Percentiles rank a stretch among this genome's conserved stretches.
phyloP scores from a whole-genome alignment of 2,888 invertebrate genomes.

The Sylvicola fuscatus region DNA sequence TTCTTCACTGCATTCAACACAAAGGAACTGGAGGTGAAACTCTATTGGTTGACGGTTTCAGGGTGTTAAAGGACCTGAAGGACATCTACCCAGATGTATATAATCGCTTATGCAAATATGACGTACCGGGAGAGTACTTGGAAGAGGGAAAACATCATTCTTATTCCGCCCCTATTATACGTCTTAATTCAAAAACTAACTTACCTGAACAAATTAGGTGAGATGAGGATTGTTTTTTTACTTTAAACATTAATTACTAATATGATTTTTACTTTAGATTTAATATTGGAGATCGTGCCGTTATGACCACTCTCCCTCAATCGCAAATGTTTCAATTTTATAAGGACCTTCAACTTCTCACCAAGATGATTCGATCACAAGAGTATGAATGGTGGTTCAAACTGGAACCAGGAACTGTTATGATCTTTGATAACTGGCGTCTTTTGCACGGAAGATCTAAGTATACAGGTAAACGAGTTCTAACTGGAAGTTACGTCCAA shows the following conservation, averaged over 20 bases:
- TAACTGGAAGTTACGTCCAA: slow-evolving; percentile 52
- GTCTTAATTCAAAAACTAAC: slow-evolving; percentile 29
- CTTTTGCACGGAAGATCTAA: slow-evolving; percentile 50
- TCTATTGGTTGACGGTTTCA: slow-evolving; percentile 52
- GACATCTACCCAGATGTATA: slow-evolving; percentile 32
- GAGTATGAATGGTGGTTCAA: slow-evolving; percentile 36
- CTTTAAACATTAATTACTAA: not conserved
- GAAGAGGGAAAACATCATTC: slow-evolving; percentile 38
- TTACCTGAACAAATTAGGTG: slow-evolving; percentile 39
- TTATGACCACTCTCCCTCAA: slow-evolving; percentile 32
- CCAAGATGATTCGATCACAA: slow-evolving; percentile 29
- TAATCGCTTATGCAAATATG: slow-evolving; percentile 31
- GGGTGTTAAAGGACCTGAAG: slow-evolving; percentile 35
- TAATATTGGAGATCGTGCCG: slow-evolving; percentile 53
- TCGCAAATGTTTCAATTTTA: slow-evolving; percentile 37
- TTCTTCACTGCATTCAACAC: slow-evolving; percentile 36
- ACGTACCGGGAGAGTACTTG: slow-evolving; percentile 41
- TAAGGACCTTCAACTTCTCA: slow-evolving; percentile 30
- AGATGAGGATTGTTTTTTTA: slow-evolving; percentile 13
- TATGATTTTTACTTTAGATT: slow-evolving; percentile 25
- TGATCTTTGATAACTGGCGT: slow-evolving; percentile 62
- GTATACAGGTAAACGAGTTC: slow-evolving; percentile 41
- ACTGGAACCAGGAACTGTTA: slow-evolving; percentile 43
- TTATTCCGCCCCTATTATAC: slow-evolving; percentile 36
- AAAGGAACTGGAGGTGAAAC: slow-evolving; percentile 50